phyloP scores from a whole-genome alignment of 2,888 invertebrate genomes.

The Himalopsyche kuldschensis region DNA sequence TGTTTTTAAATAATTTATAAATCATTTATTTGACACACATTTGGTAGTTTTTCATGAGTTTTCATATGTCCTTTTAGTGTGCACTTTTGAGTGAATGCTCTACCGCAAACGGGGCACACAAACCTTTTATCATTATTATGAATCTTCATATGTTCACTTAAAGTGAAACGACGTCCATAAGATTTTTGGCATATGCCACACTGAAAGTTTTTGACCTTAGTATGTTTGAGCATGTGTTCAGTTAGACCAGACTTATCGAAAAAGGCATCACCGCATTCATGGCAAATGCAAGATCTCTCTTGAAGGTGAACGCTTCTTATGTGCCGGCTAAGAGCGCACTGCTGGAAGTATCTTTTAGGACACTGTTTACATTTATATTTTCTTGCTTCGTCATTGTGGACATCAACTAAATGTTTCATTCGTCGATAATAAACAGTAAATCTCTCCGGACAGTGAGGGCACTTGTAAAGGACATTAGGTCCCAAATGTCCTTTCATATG shows the following conservation, averaged over 20 bases:
- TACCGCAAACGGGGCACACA: slow-evolving; percentile 22
- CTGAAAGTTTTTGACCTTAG: slow-evolving; percentile 25
- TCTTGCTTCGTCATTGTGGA: slow-evolving; percentile 42
- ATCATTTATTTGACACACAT: neutral
- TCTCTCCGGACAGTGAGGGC: slow-evolving; percentile 48
- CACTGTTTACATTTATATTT: slow-evolving; percentile 36
- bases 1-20: neutral
- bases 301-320: slow-evolving; percentile 25
- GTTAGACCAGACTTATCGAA: slow-evolving; percentile 19
- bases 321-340: slow-evolving; percentile 16
- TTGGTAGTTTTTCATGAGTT: slow-evolving; percentile 22
- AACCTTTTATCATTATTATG: slow-evolving; percentile 31
- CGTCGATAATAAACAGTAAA: slow-evolving; percentile 53
- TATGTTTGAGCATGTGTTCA: slow-evolving; percentile 32
- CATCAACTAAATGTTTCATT: slow-evolving; percentile 48
- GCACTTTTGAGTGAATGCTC: slow-evolving; percentile 29
- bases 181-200: slow-evolving; percentile 30
- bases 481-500: slow-evolving; percentile 37
- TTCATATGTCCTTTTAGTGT: slow-evolving; percentile 28
- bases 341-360: slow-evolving; percentile 24
- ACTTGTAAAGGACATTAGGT: slow-evolving; percentile 47
- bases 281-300: slow-evolving; percentile 21
- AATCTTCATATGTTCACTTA: slow-evolving; percentile 28
- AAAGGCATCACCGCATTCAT: slow-evolving; percentile 23
- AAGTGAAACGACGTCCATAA: slow-evolving; percentile 15